These are phyloP conservation scores for Kradibia gibbosae DNA, from an alignment of 1,140 invertebrate genomes.

Conservation along the genomic window DNA sequence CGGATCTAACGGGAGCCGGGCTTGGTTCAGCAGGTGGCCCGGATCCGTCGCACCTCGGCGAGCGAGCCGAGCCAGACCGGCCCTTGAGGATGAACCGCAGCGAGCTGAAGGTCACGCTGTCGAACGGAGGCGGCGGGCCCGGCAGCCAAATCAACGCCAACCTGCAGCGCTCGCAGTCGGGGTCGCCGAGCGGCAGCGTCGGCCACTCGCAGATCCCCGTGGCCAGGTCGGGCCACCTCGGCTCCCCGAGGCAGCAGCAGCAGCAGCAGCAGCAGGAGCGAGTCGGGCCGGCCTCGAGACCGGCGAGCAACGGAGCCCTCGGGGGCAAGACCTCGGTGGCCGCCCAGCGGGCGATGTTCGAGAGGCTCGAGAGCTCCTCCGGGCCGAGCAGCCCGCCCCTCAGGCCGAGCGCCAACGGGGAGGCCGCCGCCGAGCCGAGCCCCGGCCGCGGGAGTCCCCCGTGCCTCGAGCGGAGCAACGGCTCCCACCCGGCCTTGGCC, in stretches of 20 bases:
- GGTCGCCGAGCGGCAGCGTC: not conserved
- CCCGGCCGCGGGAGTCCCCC: not conserved
- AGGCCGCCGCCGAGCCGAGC: not conserved
- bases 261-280: not conserved
- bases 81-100: too few relatives aligned
- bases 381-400: not conserved
- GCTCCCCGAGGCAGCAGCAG: constrained; percentile 20
- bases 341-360: constrained; percentile 67
- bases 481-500: constrained; percentile 56
- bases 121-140: too few relatives aligned
- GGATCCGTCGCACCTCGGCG: too few relatives aligned
- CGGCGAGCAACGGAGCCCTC: too few relatives aligned
- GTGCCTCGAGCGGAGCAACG: constrained; percentile 60
- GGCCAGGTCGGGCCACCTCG: not conserved
- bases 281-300: not conserved
- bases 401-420: constrained; percentile 1
- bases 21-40: too few relatives aligned
- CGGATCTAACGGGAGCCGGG: too few relatives aligned
- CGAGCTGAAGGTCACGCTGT: too few relatives aligned
- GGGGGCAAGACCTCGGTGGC: constrained; percentile 62
- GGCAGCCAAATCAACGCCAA: too few relatives aligned
- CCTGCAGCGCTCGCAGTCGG: too few relatives aligned
- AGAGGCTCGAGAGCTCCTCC: constrained; percentile 60
- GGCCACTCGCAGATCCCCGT: constrained; percentile 35
- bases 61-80: too few relatives aligned